A percentile compares a stretch with the other conserved stretches of the same genome.
These are phyloP conservation scores for Oncorhynchus nerka DNA, from an alignment of 2,113 vertebrate genomes.

Conservation along the genomic window DNA sequence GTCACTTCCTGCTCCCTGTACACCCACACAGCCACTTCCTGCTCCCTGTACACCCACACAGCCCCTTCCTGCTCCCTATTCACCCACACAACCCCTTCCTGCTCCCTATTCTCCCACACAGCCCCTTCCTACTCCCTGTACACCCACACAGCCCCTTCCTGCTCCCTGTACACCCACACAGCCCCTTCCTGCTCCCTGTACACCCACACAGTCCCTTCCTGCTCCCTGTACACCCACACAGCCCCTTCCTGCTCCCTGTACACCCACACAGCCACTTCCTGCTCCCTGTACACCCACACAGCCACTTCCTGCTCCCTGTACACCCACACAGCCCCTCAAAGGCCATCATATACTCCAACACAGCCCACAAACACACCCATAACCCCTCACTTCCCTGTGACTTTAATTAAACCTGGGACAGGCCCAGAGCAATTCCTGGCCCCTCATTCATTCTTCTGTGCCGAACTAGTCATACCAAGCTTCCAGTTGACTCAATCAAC, in stretches of 20 bases:
- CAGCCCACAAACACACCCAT: slow-evolving; percentile 9
- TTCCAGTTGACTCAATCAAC: too few relatives aligned
- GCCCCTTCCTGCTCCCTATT: background rate
- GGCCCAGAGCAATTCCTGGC: too few relatives aligned
- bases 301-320: background rate
- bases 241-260: too few relatives aligned
- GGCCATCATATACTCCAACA: slow-evolving; percentile 10
- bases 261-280: too few relatives aligned
- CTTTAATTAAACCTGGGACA: too few relatives aligned
- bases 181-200: too few relatives aligned
- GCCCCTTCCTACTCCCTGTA: background rate
- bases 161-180: too few relatives aligned
- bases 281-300: too few relatives aligned
- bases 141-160: background rate
- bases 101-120: background rate
- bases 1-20: background rate
- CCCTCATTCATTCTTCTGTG: too few relatives aligned
- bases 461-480: too few relatives aligned
- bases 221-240: background rate
- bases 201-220: background rate
- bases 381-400: background rate
- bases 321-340: background rate
- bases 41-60: too few relatives aligned
- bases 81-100: background rate
- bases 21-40: background rate